Evolutionary conservation across 2,888 invertebrate species (phyloP), one percentile per base, ranked within the genome.

Genomic region (Emmelina monodactyla): DNA sequence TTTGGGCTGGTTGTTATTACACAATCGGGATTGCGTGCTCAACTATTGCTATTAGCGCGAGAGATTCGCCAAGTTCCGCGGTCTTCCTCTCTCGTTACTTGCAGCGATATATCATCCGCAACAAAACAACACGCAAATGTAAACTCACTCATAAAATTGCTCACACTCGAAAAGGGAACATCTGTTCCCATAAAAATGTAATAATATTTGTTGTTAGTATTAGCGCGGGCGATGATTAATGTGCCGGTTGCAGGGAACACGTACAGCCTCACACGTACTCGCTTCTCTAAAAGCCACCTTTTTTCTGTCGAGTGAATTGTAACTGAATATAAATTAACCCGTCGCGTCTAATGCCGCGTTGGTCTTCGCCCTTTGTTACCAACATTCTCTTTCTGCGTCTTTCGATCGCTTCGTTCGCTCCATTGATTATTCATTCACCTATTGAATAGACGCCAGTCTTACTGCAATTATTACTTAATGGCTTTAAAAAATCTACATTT

Each of bases 181-280:
- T 9, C 25, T 25, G n/a, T 10, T 25, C 4, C 25, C 11, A 25
- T 25, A 25, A 25, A 25, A 25, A 25, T 25, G 25, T 25, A 25
- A 25, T 25, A 25, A n/a, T 25, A 25, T 25, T 19, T 25, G 25
- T 25, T 25, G 25, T 25, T 25, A n/a, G n/a, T 25, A 25, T 25
- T 7, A 25, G 25, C 25, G 25, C 3, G 25, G 6, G 3, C 6
- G 25, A 25, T 25, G 25, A 25, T 25, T 25, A 25, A 25, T 25
- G 25, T 25, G 3, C 6, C 4, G n/a, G 25, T 11, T 9, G 25
- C 6, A 3, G 25, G 6, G 25, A 25, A 3, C 9, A 10, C 25
- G 25, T 4, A 10, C n/a, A n/a, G n/a, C n/a, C n/a, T n/a, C n/a
- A n/a, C n/a, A n/a, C n/a, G n/a, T n/a, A n/a, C n/a, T n/a, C n/a